These are phyloP conservation scores for Patagioenas fasciata DNA, from an alignment of 2,113 vertebrate genomes.

Conservation along the genomic window DNA sequence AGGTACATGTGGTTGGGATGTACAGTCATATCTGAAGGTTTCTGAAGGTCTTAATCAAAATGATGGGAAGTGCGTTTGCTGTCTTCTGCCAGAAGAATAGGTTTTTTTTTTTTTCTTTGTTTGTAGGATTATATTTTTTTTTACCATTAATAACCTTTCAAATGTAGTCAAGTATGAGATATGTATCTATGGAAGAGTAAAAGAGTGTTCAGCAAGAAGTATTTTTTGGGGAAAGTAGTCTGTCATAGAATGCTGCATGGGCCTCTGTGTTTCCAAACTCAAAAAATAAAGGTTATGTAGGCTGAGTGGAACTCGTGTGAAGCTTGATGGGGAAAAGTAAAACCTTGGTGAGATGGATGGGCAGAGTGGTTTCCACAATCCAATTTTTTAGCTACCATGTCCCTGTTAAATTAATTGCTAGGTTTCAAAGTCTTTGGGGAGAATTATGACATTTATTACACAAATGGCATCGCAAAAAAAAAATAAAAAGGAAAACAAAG, in stretches of 20 bases:
- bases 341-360: not conserved
- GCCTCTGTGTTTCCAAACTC: not conserved
- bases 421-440: not conserved
- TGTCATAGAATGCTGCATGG: not conserved
- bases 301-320: not conserved
- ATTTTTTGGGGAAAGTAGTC: not conserved
- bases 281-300: not conserved
- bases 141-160: not conserved
- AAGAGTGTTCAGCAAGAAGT: not conserved
- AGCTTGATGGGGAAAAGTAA: not conserved
- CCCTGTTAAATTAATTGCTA: not conserved
- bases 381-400: not conserved
- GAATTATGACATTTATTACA: not conserved
- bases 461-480: not conserved
- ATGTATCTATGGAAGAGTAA: not conserved
- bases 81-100: not conserved
- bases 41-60: not conserved
- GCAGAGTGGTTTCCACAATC: not conserved
- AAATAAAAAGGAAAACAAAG: not conserved
- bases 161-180: not conserved
- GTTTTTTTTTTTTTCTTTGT: not conserved
- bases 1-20: not conserved
- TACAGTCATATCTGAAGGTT: not conserved
- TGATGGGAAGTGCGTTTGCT: not conserved
- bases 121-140: not conserved